A percentile compares a stretch with the other conserved stretches of the same genome.
phyloP scores from a whole-genome alignment of 2,888 invertebrate genomes.

The Desoria tigrina region DNA sequence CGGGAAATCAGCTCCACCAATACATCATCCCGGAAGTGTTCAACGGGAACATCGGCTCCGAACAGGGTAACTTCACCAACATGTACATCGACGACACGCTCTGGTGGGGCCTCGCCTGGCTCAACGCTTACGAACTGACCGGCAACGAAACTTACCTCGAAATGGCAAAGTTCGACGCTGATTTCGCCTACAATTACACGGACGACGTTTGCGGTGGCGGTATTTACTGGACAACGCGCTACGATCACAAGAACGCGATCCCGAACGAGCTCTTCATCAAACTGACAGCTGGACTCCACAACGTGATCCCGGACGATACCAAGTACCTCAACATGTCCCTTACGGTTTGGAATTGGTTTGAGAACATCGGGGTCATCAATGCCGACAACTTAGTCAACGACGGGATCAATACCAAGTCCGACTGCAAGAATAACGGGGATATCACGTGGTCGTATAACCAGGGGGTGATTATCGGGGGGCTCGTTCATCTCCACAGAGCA shows the following conservation, averaged over 20 bases:
- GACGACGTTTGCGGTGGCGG: conserved; percentile 44
- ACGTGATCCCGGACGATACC: conserved; percentile 40
- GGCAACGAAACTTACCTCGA: conserved; percentile 44
- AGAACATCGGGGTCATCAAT: conserved; percentile 43
- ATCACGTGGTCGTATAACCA: conserved; percentile 50
- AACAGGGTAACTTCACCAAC: conserved; percentile 49
- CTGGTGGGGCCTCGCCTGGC: conserved; percentile 49
- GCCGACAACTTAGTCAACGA: conserved; percentile 46
- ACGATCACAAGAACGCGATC: conserved; percentile 46
- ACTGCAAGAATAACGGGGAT: conserved; percentile 44
- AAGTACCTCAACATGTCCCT: conserved; percentile 36
- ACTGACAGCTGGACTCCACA: conserved; percentile 44
- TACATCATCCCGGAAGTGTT: conserved; percentile 41
- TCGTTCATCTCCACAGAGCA: conserved; percentile 42
- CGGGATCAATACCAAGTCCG: conserved; percentile 40
- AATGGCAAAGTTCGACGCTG: conserved; percentile 47
- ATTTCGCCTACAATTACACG: conserved; percentile 40
- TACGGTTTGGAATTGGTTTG: conserved; percentile 48
- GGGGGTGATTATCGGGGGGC: conserved; percentile 49
- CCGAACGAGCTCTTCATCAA: conserved; percentile 49
- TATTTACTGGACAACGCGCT: conserved; percentile 35
- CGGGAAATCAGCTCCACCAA: conserved; percentile 32
- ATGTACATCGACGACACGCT: conserved; percentile 38
- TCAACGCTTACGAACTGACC: conserved; percentile 39
- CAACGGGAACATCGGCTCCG: conserved; percentile 43